A percentile compares a stretch with the other conserved stretches of the same genome.
These are phyloP conservation scores for Sprattus sprattus DNA, from an alignment of 2,113 vertebrate genomes.

Conservation along the genomic window DNA sequence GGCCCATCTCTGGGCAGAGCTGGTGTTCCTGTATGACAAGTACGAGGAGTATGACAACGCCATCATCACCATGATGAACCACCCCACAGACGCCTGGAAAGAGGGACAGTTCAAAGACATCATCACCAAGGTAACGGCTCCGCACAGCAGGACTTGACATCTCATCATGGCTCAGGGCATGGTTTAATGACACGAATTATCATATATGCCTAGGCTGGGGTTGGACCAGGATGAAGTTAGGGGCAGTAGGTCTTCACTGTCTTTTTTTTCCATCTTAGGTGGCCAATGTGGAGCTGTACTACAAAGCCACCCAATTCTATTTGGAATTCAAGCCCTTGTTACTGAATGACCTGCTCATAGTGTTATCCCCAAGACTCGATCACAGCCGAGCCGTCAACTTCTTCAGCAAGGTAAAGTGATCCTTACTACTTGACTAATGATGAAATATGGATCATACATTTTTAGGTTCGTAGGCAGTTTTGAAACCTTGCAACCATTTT, in stretches of 20 bases:
- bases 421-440: neutral
- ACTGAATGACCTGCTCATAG: slow-evolving; percentile 95
- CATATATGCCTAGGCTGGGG: neutral
- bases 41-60: slow-evolving; percentile 99
- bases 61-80: slow-evolving; percentile 99
- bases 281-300: slow-evolving; percentile 97
- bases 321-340: slow-evolving; percentile 95
- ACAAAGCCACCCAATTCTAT: slow-evolving; percentile 94
- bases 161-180: neutral
- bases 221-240: neutral
- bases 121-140: slow-evolving; percentile 86
- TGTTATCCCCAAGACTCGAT: slow-evolving; percentile 93
- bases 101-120: slow-evolving; percentile 99
- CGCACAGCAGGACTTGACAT: neutral
- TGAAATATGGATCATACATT: neutral
- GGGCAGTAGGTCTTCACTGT: neutral
- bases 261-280: slow-evolving; percentile 70
- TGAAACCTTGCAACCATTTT: neutral
- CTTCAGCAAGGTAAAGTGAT: slow-evolving; percentile 87
- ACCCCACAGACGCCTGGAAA: slow-evolving; percentile 97
- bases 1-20: slow-evolving; percentile 95
- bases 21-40: slow-evolving; percentile 98
- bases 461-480: neutral
- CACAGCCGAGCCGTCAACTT: slow-evolving; percentile 95
- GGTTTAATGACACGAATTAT: neutral